Evolutionary conservation across 2,888 invertebrate genomes (phyloP).

Genomic region (Mamestra brassicae): DNA sequence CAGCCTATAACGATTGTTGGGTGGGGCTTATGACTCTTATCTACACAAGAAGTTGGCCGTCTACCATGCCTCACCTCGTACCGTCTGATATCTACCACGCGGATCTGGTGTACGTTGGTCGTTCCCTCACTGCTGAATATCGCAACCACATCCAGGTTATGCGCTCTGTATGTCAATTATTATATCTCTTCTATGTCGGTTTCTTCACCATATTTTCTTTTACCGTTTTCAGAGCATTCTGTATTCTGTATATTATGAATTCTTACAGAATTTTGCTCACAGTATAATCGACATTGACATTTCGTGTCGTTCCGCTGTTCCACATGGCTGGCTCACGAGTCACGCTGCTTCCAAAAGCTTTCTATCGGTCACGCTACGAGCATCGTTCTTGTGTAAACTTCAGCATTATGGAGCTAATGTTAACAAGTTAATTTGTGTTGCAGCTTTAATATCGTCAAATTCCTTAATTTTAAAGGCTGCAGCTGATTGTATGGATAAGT

Average conservation of each 20-base stretch:
- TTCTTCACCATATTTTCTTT: no score
- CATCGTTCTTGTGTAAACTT: constrained; percentile 45
- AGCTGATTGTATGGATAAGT: not conserved
- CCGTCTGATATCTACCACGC: no score
- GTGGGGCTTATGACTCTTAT: no score
- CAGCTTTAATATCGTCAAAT: no score
- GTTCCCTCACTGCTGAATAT: not conserved
- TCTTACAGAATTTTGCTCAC: constrained; percentile 17
- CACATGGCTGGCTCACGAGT: constrained; percentile 51
- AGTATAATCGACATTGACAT: constrained; percentile 66
- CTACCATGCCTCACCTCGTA: no score
- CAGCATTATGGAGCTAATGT: constrained; percentile 33
- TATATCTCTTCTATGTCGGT: no score
- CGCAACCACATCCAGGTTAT: no score
- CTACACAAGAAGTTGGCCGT: no score
- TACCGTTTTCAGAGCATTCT: no score
- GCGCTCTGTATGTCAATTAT: no score
- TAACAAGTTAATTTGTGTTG: constrained; percentile 6
- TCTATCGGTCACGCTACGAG: constrained; percentile 51
- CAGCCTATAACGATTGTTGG: not conserved
- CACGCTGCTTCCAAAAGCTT: constrained; percentile 55
- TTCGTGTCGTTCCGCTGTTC: constrained; percentile 66
- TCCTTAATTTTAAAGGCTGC: not conserved
- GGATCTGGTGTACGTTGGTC: not conserved
- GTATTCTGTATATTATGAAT: not conserved